Conservation (phyloP, 1,140 invertebrate genomes). For the Cheumatopsyche charites region DNA sequence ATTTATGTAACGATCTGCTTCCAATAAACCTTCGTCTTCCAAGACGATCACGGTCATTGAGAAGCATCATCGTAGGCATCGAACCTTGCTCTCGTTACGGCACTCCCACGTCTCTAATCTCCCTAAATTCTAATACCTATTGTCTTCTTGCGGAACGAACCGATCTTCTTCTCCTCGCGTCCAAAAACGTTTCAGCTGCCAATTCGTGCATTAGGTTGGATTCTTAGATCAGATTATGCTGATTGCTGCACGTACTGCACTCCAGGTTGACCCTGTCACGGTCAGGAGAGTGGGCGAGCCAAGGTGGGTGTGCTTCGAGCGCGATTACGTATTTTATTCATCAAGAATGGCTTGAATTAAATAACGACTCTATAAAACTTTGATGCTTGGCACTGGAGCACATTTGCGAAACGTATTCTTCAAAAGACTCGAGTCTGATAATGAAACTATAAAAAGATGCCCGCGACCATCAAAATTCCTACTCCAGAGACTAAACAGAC, state of each 20-base stretch:
- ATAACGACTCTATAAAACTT: background rate
- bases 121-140: background rate
- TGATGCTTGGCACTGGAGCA: too few relatives aligned
- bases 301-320: background rate
- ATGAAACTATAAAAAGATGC: too few relatives aligned
- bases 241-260: background rate
- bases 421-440: too few relatives aligned
- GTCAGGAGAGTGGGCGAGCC: background rate
- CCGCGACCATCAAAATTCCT: too few relatives aligned
- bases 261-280: constrained; percentile 17
- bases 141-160: background rate
- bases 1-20: too few relatives aligned
- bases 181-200: background rate
- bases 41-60: too few relatives aligned
- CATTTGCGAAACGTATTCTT: too few relatives aligned
- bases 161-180: background rate
- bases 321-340: constrained; percentile 9
- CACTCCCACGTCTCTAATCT: background rate
- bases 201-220: background rate
- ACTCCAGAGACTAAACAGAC: too few relatives aligned
- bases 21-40: too few relatives aligned
- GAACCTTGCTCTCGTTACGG: constrained; percentile 9
- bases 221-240: background rate
- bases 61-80: background rate
- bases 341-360: constrained; percentile 10